phyloP scores from a whole-genome alignment of 2,113 vertebrate species.

The Dicerorhinus sumatrensis region DNA sequence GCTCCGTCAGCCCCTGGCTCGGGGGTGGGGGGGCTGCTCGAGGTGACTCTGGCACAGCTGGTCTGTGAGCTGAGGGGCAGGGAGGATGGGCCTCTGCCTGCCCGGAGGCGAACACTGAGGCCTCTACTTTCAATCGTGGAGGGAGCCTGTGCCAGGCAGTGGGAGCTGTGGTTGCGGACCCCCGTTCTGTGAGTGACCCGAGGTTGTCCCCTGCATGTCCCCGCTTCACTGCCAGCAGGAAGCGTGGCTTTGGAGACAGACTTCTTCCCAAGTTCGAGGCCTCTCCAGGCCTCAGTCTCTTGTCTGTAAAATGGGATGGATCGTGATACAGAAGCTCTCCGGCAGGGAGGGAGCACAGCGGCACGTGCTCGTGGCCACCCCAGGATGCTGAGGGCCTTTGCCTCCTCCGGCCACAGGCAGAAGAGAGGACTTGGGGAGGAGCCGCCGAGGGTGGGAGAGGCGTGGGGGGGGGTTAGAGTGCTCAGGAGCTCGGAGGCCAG shows the following conservation, averaged over 20 bases:
- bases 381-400: background rate
- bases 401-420: background rate
- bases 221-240: rapidly evolving
- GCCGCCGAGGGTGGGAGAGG: background rate
- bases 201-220: rapidly evolving
- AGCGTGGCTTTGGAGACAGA: rapidly evolving
- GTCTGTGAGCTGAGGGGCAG: rapidly evolving
- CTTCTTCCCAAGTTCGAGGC: too few relatives aligned
- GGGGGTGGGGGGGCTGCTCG: rapidly evolving
- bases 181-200: background rate
- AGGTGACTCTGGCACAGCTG: rapidly evolving
- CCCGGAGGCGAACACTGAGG: background rate
- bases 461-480: background rate
- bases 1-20: background rate
- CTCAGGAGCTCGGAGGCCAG: background rate
- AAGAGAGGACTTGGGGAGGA: background rate
- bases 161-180: rapidly evolving
- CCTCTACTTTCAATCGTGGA: background rate
- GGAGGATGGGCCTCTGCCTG: background rate
- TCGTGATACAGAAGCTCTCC: rapidly evolving
- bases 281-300: background rate
- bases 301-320: background rate
- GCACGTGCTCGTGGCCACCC: rapidly evolving
- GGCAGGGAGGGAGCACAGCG: too few relatives aligned
- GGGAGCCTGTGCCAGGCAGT: too few relatives aligned